Evolutionary conservation across 2,888 invertebrate genomes (phyloP).

Genomic region (Andrena haemorrhoa): DNA sequence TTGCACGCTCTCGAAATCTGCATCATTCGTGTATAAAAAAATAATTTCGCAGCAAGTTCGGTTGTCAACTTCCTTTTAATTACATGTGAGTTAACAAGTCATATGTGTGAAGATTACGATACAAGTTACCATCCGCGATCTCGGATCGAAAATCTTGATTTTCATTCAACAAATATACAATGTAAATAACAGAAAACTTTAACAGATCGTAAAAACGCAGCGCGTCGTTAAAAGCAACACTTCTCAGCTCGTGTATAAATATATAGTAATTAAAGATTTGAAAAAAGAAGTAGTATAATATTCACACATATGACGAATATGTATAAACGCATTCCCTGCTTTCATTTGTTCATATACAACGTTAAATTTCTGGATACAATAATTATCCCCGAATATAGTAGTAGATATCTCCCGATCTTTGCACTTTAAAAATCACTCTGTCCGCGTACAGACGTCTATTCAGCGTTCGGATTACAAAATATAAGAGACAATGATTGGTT

Average conservation of each 20-base stretch:
- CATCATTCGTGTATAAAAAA: slow-evolving; percentile 59
- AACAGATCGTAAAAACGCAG: background rate
- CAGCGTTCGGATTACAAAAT: slow-evolving; percentile 20
- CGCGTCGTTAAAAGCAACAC: background rate
- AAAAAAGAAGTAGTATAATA: slow-evolving; percentile 11
- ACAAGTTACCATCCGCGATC: background rate
- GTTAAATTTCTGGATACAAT: slow-evolving; percentile 23
- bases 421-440: slow-evolving; percentile 30
- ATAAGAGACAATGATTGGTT: background rate
- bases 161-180: background rate
- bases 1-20: slow-evolving; percentile 33
- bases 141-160: background rate
- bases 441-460: background rate
- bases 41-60: slow-evolving; percentile 58
- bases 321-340: slow-evolving; percentile 35
- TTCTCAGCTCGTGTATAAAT: background rate
- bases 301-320: slow-evolving; percentile 40
- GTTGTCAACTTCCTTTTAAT: slow-evolving; percentile 19
- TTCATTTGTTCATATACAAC: slow-evolving; percentile 31
- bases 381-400: slow-evolving; percentile 28
- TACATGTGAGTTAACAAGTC: slow-evolving; percentile 34
- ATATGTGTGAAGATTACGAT: slow-evolving; percentile 46
- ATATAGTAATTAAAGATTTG: background rate
- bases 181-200: background rate
- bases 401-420: slow-evolving; percentile 22